A percentile compares a stretch with the other conserved stretches of the same genome.
Conservation (phyloP, 2,797 vertebrate species). For the Cossypha caffra region DNA sequence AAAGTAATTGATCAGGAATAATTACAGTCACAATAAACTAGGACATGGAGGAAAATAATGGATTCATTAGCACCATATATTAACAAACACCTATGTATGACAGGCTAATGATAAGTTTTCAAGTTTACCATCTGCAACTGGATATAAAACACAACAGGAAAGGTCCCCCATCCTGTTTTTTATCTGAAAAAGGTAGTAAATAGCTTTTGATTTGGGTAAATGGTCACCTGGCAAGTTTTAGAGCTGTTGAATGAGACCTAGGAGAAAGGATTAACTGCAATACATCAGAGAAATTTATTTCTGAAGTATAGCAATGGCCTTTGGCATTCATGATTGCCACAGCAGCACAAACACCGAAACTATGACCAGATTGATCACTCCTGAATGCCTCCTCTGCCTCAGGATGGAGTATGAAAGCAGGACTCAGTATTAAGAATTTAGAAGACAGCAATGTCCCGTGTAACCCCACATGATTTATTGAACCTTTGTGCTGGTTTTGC, state of each 20-base stretch:
- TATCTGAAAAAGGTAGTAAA: background rate
- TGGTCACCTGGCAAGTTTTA: background rate
- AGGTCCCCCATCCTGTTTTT: background rate
- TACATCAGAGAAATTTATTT: background rate
- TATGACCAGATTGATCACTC: background rate
- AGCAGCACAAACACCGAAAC: background rate
- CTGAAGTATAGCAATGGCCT: background rate
- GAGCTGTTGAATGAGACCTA: background rate
- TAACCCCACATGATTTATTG: background rate
- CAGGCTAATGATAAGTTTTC: background rate
- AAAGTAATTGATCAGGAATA: background rate
- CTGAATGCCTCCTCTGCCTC: background rate
- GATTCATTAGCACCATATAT: background rate
- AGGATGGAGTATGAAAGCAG: background rate
- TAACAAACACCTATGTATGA: background rate
- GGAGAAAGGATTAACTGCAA: background rate
- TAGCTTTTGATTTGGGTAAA: background rate
- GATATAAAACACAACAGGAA: background rate
- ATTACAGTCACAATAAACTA: background rate
- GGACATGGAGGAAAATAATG: background rate
- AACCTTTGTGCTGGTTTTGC: background rate
- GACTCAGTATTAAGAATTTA: background rate
- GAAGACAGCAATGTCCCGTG: rapidly evolving
- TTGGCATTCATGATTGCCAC: background rate
- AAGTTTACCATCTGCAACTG: background rate